phyloP scores from a whole-genome alignment of 2,113 vertebrate species.

The Pterocles burchelli region DNA sequence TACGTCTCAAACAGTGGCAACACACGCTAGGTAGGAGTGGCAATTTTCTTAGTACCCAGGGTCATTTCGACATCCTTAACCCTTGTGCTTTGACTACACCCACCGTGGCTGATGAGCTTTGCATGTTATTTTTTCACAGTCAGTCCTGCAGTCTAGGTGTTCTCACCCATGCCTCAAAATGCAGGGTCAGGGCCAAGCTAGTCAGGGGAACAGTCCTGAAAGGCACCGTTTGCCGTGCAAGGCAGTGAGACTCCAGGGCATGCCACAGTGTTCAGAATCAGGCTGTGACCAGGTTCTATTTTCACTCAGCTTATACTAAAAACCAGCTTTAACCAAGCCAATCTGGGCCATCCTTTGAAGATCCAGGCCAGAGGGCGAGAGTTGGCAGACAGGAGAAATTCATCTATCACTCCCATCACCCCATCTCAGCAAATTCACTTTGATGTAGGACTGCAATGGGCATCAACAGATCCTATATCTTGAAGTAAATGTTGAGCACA shows the following conservation, averaged over 20 bases:
- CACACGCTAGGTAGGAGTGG: neutral
- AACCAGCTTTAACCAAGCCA: neutral
- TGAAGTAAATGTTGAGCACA: neutral
- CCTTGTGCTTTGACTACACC: neutral
- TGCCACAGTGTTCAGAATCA: neutral
- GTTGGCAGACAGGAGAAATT: neutral
- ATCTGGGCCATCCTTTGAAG: neutral
- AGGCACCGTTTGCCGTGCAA: neutral
- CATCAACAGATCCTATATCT: neutral
- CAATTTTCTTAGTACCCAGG: neutral
- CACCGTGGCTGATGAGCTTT: neutral
- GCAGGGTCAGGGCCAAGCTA: neutral
- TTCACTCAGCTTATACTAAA: slow-evolving; percentile 4
- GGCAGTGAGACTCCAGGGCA: neutral
- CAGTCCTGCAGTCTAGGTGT: neutral
- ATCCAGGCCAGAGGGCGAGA: neutral
- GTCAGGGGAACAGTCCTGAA: neutral
- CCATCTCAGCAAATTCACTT: neutral
- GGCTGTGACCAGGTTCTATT: neutral
- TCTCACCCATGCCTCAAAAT: neutral
- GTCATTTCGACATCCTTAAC: neutral
- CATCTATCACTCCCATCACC: neutral
- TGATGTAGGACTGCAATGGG: neutral
- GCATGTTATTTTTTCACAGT: neutral
- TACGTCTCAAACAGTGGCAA: neutral